Conservation (phyloP, 2,113 vertebrate genomes). For the Pionites leucogaster region DNA sequence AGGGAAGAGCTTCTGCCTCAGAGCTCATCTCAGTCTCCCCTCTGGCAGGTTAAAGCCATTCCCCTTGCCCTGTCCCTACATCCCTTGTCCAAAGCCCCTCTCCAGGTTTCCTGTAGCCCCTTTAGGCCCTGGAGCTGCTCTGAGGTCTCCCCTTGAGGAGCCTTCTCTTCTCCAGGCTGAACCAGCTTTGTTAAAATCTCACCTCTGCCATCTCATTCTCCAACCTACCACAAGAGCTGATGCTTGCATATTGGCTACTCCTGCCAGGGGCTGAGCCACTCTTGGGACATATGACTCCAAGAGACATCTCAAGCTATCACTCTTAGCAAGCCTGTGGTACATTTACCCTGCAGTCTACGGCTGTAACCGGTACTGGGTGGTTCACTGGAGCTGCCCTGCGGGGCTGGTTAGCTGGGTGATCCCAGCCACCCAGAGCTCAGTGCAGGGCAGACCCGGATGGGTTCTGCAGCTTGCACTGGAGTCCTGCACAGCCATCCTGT, state of each 20-base stretch:
- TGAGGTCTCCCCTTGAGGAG: neutral
- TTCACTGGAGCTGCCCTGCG: neutral
- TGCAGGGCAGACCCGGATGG: neutral
- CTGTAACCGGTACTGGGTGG: neutral
- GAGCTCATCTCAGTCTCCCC: too few relatives aligned
- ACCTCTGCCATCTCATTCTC: neutral
- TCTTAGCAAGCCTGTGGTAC: neutral
- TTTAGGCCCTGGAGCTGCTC: neutral
- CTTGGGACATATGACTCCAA: neutral
- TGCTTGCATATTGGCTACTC: neutral
- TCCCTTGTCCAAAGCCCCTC: neutral
- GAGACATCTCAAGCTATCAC: neutral
- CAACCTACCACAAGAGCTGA: neutral
- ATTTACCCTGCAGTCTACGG: neutral
- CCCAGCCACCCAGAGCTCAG: neutral
- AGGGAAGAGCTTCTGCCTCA: too few relatives aligned
- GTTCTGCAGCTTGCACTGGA: neutral
- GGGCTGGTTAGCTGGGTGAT: neutral
- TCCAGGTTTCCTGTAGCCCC: neutral
- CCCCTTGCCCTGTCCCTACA: neutral
- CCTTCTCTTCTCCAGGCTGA: neutral
- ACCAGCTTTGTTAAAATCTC: neutral
- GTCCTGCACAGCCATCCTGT: neutral
- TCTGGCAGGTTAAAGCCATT: too few relatives aligned
- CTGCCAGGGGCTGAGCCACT: neutral